Evolutionary conservation across 2,888 invertebrate species (phyloP), one percentile per base, ranked within the genome.

Genomic region (Leucozona laternaria): DNA sequence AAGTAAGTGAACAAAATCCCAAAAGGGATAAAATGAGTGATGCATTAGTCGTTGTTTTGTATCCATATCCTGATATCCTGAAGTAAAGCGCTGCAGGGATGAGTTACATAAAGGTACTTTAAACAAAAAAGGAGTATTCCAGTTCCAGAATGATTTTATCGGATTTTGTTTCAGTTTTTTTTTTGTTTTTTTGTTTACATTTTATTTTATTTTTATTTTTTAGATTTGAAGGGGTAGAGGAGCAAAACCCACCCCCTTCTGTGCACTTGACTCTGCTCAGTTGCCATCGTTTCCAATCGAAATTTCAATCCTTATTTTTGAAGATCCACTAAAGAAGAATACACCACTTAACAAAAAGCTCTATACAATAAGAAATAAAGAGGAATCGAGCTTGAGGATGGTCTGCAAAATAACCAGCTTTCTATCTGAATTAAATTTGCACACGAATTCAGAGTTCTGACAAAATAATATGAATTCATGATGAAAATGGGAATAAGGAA

Each of bases 11-110:
- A 28, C 53, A 60, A 40, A 55, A 64, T 45, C 40, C 20, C n/a
- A 62, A 60, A 37, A 31, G 68, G 68, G 50, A 79, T 82, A 79
- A 77, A 80, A 53, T 72, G 77, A 80, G 80, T 80, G 85, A 85
- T 85, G 84, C 80, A 84, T 84, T 84, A 85, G 77, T 85, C 77
- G 76, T 81, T 85, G 77, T 85, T 77, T 85, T 85, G 85, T 80
- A 80, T 80, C 80, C 72, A 72, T 85, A 62, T 80, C 85, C 68
- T 73, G 60, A 72, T 85, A 70, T 85, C 80, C 62, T 70, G 55
- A 6, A 77, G 80, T 77, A 62, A 80, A 81, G 68, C 25, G 77
- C 85, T 28, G 40, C 55, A 28, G 66, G 79, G 20, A 75, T 62
- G 77, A 77, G 72, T 72, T 70, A 50, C 66, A 50, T 66, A 66